Percentiles rank a stretch among this genome's conserved stretches.
These are phyloP conservation scores for Drosophila monieri DNA, from an alignment of 2,888 invertebrate species.

Conservation along the genomic window DNA sequence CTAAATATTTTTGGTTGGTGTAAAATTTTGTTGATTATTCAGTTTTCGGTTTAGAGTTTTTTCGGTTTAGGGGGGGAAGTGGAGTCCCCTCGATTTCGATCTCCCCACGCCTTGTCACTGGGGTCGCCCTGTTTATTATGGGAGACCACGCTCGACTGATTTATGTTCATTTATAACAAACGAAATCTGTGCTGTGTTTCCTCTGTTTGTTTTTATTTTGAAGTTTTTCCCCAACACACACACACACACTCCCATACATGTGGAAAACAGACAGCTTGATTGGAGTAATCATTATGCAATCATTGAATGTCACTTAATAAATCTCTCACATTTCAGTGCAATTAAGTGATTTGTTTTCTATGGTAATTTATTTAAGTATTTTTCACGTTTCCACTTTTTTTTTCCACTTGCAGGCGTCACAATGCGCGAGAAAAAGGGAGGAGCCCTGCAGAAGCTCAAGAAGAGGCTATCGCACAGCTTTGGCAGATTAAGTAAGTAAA, in stretches of 20 bases:
- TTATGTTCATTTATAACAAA: slow-evolving; percentile 76
- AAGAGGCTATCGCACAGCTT: slow-evolving; percentile 98
- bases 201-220: slow-evolving; percentile 31
- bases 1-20: slow-evolving; percentile 38
- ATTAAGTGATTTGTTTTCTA: slow-evolving; percentile 42
- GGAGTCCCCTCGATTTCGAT: neutral
- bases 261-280: slow-evolving; percentile 15
- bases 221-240: slow-evolving; percentile 40
- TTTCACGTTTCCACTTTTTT: slow-evolving; percentile 33
- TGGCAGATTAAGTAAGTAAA: slow-evolving; percentile 96
- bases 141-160: slow-evolving; percentile 73
- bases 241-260: too few species aligned
- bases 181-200: slow-evolving; percentile 55
- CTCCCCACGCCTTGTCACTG: slow-evolving; percentile 6
- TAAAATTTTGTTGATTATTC: slow-evolving; percentile 39
- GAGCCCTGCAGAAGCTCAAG: slow-evolving; percentile 96
- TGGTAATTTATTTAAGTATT: slow-evolving; percentile 13
- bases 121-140: slow-evolving; percentile 71
- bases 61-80: slow-evolving; percentile 16
- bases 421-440: slow-evolving; percentile 96
- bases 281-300: slow-evolving; percentile 39
- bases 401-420: slow-evolving; percentile 88
- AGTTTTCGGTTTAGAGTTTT: slow-evolving; percentile 1
- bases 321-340: slow-evolving; percentile 31
- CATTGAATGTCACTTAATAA: slow-evolving; percentile 34